phyloP scores from a whole-genome alignment of 2,888 invertebrate species.

The Ligdia adustata region DNA sequence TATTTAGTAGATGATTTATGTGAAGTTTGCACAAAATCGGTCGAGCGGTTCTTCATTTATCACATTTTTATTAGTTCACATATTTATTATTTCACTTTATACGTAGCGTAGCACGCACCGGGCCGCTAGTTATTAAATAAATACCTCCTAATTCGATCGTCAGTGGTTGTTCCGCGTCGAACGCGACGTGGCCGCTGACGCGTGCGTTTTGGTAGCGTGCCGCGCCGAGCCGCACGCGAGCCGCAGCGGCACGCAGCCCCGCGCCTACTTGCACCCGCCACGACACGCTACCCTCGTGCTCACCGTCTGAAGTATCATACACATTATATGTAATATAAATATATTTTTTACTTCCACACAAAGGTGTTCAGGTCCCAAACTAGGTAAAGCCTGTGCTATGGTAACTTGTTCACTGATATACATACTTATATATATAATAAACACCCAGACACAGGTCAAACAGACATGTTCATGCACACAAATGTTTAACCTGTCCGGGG shows the following conservation, averaged over 20 bases:
- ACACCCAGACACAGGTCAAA: neutral
- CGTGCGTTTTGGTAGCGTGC: conserved; percentile 20
- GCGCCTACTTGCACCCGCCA: conserved; percentile 16
- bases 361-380: neutral
- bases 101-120: neutral
- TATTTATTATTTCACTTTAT: neutral
- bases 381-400: neutral
- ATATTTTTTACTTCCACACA: too few species aligned
- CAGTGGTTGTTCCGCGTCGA: too few species aligned
- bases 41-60: neutral
- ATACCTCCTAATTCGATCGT: too few species aligned
- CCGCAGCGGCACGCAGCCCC: neutral
- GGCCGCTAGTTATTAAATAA: too few species aligned
- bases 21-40: neutral
- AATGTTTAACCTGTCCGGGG: too few species aligned
- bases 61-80: neutral
- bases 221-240: conserved; percentile 9
- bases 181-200: neutral
- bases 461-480: neutral
- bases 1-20: neutral
- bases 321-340: neutral
- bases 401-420: neutral
- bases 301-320: conserved; percentile 22
- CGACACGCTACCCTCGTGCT: conserved; percentile 12
- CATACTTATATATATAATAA: neutral